A percentile compares a stretch with the other conserved stretches of the same genome.
Evolutionary conservation across 2,888 invertebrate species (phyloP).

Genomic region (Eupithecia exiguata): DNA sequence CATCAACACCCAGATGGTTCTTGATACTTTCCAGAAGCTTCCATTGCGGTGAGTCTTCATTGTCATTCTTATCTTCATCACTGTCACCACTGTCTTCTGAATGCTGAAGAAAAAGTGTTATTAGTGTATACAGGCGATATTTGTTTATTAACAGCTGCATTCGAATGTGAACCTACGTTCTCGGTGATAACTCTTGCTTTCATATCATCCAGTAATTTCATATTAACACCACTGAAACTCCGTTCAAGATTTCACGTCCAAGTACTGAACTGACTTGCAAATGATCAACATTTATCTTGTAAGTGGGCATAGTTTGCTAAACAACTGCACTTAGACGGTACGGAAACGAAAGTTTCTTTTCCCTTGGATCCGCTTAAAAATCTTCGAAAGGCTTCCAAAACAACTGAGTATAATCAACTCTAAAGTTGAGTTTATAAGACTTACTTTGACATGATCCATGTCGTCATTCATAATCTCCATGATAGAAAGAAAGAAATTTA

Average conservation of each 20-base stretch:
- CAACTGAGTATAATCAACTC: too few relatives aligned
- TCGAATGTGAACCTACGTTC: background rate
- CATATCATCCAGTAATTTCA: conserved; percentile 62
- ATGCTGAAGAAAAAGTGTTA: conserved; percentile 62
- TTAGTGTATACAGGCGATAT: background rate
- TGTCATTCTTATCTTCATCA: conserved; percentile 86
- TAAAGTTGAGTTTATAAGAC: too few relatives aligned
- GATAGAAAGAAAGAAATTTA: too few relatives aligned
- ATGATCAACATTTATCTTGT: too few relatives aligned
- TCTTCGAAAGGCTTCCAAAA: too few relatives aligned
- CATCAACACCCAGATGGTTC: conserved; percentile 72
- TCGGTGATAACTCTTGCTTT: background rate
- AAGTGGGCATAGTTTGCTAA: too few relatives aligned
- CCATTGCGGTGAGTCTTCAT: conserved; percentile 93
- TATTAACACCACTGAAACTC: conserved; percentile 63
- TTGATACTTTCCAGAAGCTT: conserved; percentile 93
- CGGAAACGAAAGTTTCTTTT: conserved; percentile 41
- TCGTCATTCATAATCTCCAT: too few relatives aligned
- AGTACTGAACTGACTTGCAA: too few relatives aligned
- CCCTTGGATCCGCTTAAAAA: too few relatives aligned
- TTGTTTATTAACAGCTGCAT: background rate
- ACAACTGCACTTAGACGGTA: conserved; percentile 50
- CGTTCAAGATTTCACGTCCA: too few relatives aligned
- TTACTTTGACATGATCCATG: too few relatives aligned
- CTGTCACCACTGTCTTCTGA: conserved; percentile 85